These are phyloP conservation scores for Syngnathus typhle DNA, from an alignment of 2,113 vertebrate species.

Conservation along the genomic window DNA sequence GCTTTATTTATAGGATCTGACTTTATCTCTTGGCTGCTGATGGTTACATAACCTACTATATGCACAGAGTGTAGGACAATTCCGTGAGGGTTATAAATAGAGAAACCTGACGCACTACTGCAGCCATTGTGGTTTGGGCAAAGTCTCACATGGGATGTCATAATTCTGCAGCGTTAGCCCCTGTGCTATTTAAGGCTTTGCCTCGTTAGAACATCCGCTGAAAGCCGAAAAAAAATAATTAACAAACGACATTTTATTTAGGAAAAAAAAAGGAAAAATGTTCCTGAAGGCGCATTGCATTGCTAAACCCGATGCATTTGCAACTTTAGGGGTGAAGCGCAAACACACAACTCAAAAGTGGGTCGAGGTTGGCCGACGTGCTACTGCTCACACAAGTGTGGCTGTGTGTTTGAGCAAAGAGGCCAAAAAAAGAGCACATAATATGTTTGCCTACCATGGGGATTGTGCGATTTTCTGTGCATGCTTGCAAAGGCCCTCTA, in stretches of 20 bases:
- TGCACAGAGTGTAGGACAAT: conserved; percentile 64
- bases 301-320: not conserved
- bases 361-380: conserved; percentile 1
- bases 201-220: conserved; percentile 65
- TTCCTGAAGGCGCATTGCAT: conserved; percentile 18
- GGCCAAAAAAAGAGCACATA: conserved; percentile 18
- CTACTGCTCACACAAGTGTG: conserved; percentile 33
- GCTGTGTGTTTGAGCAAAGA: conserved; percentile 19
- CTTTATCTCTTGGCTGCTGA: conserved; percentile 51
- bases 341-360: not conserved
- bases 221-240: conserved; percentile 34
- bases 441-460: conserved; percentile 31
- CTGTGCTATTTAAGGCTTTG: conserved; percentile 64
- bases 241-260: conserved; percentile 60
- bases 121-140: conserved; percentile 66
- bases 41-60: conserved; percentile 63
- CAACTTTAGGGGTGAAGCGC: not conserved
- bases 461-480: conserved; percentile 26
- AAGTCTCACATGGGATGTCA: conserved; percentile 67
- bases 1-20: conserved; percentile 49
- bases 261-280: conserved; percentile 28
- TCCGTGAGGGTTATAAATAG: conserved; percentile 65
- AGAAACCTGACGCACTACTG: conserved; percentile 64
- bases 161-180: conserved; percentile 63
- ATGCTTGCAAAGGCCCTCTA: conserved; percentile 39